Evolutionary conservation across 2,888 invertebrate species (phyloP).

Genomic region (Sarcophaga variegata): DNA sequence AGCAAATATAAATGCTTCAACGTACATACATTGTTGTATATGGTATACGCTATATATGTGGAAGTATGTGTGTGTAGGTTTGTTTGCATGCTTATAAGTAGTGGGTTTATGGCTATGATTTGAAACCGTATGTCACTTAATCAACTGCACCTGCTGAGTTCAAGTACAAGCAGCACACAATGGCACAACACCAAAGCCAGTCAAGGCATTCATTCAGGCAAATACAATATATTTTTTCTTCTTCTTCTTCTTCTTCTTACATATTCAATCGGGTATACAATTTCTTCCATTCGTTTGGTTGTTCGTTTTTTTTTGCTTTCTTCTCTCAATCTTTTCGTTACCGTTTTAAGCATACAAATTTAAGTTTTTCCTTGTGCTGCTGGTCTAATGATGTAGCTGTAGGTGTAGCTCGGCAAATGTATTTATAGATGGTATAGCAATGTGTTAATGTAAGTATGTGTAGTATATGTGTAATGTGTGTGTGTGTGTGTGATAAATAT

Average conservation of each 20-base stretch:
- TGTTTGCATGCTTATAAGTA: background rate
- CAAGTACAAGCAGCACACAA: background rate
- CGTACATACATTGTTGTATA: background rate
- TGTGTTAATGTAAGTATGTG: background rate
- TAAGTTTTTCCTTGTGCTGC: background rate
- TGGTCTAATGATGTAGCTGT: background rate
- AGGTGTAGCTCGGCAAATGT: too few species aligned
- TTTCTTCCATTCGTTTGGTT: too few species aligned
- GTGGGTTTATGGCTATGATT: slow-evolving; percentile 45
- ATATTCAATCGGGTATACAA: background rate
- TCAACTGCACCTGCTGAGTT: slow-evolving; percentile 64
- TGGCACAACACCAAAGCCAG: background rate
- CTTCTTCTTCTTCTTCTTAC: background rate
- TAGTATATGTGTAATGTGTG: background rate
- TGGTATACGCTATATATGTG: background rate
- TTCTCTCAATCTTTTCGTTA: background rate
- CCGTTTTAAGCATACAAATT: slow-evolving; percentile 13
- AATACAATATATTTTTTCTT: background rate
- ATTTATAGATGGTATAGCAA: background rate
- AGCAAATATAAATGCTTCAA: slow-evolving; percentile 3
- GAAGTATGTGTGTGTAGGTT: background rate
- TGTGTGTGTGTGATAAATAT: background rate
- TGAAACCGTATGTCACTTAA: slow-evolving; percentile 54
- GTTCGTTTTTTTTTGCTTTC: background rate
- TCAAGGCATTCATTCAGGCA: background rate